Base-by-base conservation (phyloP, 1,140 invertebrate genomes). In the Lanistes nyassanus region DNA sequence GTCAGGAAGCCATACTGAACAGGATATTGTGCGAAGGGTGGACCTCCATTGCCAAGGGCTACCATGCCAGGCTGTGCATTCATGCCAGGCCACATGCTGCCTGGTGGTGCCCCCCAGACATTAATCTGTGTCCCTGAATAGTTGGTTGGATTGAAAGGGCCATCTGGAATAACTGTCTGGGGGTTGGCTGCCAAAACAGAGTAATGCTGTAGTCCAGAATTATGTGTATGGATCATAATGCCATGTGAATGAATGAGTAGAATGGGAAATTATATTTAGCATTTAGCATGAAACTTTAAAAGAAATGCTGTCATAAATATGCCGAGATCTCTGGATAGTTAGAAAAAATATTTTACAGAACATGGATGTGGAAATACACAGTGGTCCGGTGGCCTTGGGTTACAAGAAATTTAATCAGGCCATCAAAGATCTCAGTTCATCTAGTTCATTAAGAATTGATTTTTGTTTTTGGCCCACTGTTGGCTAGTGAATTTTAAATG, bases 111-210 rank as follows among this genome's bases (percentile, higher is more conserved):
- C n/a, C 89, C 89, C 87, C 87, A 90, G 13, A 89, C 82, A 82
- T 90, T 90, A 55, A 90, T 88, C 82, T 90, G 89, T 19, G 89
- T 90, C 3, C 89, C 89, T 42, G 87, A 86, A 72, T 89, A 89
- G 76, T 89, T 90, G 13, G 84, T 86, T 6, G 88, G 87, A 58
- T 87, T 86, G 66, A 89, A 88, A 11, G 88, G 87, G 9, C 86
- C 87, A 68, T 89, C 87, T 37, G 83, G 85, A 31, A 85, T 79
- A 26, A 60, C 56, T 11, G n/a, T 3, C 31, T 60, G 56, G 13
- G 9, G 56, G 23, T 60, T 11, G 6, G 9, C n/a, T 60, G 56
- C 56, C 13, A 60, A 60, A 60, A 60, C 56, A 60, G 23, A 60
- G 23, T 3, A 31, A 60, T n/a, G n/a, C n/a, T n/a, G n/a, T n/a